phyloP scores from a whole-genome alignment of 2,797 vertebrate species.

The Valencia hispanica region DNA sequence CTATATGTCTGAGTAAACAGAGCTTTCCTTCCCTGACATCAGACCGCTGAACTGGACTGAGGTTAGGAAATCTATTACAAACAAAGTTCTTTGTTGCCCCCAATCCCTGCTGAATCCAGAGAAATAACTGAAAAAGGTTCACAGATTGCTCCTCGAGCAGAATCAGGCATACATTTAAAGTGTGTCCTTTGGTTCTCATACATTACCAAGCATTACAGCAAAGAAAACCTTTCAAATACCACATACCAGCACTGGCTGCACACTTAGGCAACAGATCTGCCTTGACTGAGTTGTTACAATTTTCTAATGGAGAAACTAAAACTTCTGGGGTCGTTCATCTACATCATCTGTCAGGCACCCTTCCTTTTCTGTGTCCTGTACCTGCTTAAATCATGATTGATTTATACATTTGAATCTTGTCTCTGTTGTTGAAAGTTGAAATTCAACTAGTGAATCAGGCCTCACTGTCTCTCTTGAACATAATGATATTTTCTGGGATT shows the following conservation, averaged over 20 bases:
- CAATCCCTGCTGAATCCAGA: slow-evolving; percentile 45
- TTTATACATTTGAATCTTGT: slow-evolving; percentile 32
- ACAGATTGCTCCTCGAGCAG: slow-evolving; percentile 28
- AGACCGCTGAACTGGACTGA: slow-evolving; percentile 45
- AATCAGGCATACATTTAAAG: slow-evolving; percentile 22
- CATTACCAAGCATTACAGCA: slow-evolving; percentile 11
- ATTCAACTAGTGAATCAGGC: not conserved
- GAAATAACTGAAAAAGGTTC: slow-evolving; percentile 34
- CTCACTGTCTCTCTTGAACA: not conserved
- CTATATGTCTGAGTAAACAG: slow-evolving; percentile 38
- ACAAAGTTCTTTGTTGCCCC: slow-evolving; percentile 28
- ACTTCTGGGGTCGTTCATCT: not conserved
- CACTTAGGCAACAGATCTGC: slow-evolving; percentile 4
- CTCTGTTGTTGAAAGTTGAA: slow-evolving; percentile 4
- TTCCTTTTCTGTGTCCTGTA: slow-evolving; percentile 14
- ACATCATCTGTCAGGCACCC: slow-evolving; percentile 12
- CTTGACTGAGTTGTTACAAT: not conserved
- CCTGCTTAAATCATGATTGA: slow-evolving; percentile 37
- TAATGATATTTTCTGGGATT: not conserved
- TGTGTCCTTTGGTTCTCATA: slow-evolving; percentile 19
- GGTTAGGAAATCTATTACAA: slow-evolving; percentile 51
- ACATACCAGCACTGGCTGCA: slow-evolving; percentile 12
- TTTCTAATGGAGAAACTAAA: not conserved
- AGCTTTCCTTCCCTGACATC: slow-evolving; percentile 38
- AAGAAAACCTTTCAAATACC: slow-evolving; percentile 29